Evolutionary conservation across 2,888 invertebrate genomes (phyloP), one percentile per base, ranked within the genome.

Genomic region (Augiades crinisus): DNA sequence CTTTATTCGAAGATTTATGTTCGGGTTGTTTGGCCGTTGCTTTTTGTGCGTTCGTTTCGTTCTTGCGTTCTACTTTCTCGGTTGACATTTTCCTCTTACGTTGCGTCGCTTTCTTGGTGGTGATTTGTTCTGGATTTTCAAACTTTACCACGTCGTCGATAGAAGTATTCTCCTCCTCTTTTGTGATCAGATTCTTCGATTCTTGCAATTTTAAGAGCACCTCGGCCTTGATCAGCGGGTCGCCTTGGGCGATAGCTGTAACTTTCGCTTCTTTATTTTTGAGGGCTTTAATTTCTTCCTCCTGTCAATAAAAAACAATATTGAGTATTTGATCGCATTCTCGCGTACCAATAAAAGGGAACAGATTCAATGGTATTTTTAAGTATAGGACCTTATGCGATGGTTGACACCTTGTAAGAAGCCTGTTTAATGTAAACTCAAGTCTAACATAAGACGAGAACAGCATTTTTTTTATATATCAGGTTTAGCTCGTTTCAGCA

Each of bases 191-290:
- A 12, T 57, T 52, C 47, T 78, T 72, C 2, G 73, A 71, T 55
- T 70, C 64, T 55, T 78, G 72, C 8, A 82, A 53, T 59, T 78
- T 77, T 1, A 56, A 21, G 2, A 85, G 68, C 5, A 82, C 81
- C 56, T 82, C 82, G 0, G 60, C 53, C 57, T 78, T 72, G 27
- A 84, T 78, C 24, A 82, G 55, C 36, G 80, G 79, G 58, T 81
- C 71, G 12, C 75, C 81, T 55, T 73, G 69, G 10, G 76, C 68
- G 22, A 83, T 62, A 1, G 78, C 84, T 1, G 70, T 63, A 46
- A 83, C 72, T 65, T 78, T 82, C 2, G 80, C 82, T 63, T 82
- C 78, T 49, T 78, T 81, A 8, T 79, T 74, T 61, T 75, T 79
- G 54, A 65, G 75, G 44, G 75, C 76, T 52, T 72, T 76, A 8